Percentiles rank a stretch among this genome's conserved stretches.
phyloP scores from a whole-genome alignment of 2,113 vertebrate species.

The Lepidothrix coronata region DNA sequence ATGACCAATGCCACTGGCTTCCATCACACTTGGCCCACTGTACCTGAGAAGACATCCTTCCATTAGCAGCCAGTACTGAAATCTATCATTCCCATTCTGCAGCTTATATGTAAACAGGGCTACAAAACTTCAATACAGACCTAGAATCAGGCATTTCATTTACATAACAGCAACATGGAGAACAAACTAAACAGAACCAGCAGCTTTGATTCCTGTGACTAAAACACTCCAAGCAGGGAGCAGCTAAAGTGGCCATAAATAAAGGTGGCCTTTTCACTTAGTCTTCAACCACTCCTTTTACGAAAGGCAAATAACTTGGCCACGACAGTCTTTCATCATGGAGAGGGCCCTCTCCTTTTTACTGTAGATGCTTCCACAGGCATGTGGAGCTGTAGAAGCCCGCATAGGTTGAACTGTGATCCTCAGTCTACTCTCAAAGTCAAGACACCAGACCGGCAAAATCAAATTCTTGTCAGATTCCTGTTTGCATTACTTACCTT shows the following conservation, averaged over 20 bases:
- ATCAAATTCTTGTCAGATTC: neutral
- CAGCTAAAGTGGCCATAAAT: neutral
- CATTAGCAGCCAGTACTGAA: neutral
- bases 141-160: neutral
- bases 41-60: neutral
- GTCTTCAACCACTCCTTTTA: neutral
- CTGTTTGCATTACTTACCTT: neutral
- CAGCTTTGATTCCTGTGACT: neutral
- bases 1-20: neutral
- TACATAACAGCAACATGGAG: rapidly evolving
- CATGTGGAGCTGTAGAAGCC: neutral
- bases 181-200: neutral
- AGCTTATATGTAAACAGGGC: neutral
- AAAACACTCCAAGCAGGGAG: neutral
- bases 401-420: rapidly evolving
- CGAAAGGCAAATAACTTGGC: neutral
- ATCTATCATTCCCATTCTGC: neutral
- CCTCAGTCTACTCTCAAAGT: neutral
- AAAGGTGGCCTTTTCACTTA: neutral
- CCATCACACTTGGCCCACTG: neutral
- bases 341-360: neutral
- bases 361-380: neutral
- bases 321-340: neutral
- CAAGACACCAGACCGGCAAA: neutral
- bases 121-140: neutral